Percentiles rank a stretch among this genome's conserved stretches.
phyloP scores from a whole-genome alignment of 2,888 invertebrate species.

The Ophion ellenae region DNA sequence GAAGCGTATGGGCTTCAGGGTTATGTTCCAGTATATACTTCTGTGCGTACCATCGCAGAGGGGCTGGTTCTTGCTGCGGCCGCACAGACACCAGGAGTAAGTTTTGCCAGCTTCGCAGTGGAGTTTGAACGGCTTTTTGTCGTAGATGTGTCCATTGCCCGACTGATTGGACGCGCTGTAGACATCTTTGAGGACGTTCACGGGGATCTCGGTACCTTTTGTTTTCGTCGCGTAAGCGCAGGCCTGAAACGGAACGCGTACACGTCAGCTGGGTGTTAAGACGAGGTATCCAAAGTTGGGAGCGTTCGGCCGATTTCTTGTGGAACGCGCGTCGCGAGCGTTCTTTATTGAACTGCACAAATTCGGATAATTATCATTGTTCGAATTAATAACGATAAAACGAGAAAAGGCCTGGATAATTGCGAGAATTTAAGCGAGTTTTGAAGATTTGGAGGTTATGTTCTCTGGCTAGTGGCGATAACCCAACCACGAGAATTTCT shows the following conservation, averaged over 20 bases:
- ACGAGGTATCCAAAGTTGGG: neutral
- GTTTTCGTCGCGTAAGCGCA: constrained; percentile 60
- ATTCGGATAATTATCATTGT: neutral
- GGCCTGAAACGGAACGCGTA: constrained; percentile 23
- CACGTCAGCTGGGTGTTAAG: neutral
- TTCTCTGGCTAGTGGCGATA: neutral
- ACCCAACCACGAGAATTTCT: neutral
- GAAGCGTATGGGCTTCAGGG: constrained; percentile 92
- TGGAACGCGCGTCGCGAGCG: no score
- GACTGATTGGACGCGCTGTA: constrained; percentile 88
- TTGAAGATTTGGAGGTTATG: constrained; percentile 33
- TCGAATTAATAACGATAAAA: neutral
- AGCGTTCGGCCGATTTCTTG: no score
- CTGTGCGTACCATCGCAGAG: constrained; percentile 97
- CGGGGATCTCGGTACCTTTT: constrained; percentile 87
- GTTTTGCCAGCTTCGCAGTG: constrained; percentile 87
- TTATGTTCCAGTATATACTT: constrained; percentile 89
- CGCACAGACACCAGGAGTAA: constrained; percentile 95
- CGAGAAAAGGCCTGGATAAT: neutral
- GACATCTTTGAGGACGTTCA: constrained; percentile 86
- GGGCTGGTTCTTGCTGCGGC: constrained; percentile 95
- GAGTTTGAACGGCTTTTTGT: constrained; percentile 95
- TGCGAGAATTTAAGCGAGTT: neutral
- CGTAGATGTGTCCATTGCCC: constrained; percentile 91
- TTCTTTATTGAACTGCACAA: no score